Conservation (phyloP, 2,888 invertebrate species). For the Bombylius major region DNA sequence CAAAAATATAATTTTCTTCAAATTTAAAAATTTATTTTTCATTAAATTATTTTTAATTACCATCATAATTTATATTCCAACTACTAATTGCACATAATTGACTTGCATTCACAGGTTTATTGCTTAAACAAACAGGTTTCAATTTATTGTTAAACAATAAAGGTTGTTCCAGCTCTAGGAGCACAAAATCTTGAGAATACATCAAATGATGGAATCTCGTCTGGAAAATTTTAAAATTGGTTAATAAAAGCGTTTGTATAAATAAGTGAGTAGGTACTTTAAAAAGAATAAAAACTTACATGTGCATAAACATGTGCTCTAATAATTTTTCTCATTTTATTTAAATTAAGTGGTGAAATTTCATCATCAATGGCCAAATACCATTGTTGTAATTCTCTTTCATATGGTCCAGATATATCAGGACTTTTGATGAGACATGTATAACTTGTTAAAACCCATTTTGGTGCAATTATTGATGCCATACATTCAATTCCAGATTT, state of each 20-base stretch:
- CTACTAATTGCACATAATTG: slow-evolving; percentile 46
- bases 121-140: slow-evolving; percentile 45
- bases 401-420: slow-evolving; percentile 4
- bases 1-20: neutral
- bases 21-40: neutral
- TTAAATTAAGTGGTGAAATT: slow-evolving; percentile 1
- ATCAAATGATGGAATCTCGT: slow-evolving; percentile 44
- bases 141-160: slow-evolving; percentile 41
- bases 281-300: slow-evolving; percentile 1
- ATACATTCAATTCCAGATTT: slow-evolving; percentile 38
- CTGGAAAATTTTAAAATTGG: slow-evolving; percentile 16
- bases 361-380: slow-evolving; percentile 11
- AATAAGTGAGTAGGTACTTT: neutral
- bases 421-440: slow-evolving; percentile 30
- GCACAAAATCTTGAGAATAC: slow-evolving; percentile 44
- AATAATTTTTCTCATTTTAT: slow-evolving; percentile 4
- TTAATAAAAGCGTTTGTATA: neutral
- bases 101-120: slow-evolving; percentile 34
- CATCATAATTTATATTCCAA: slow-evolving; percentile 30
- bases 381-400: slow-evolving; percentile 12
- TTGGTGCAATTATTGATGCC: slow-evolving; percentile 37
- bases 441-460: slow-evolving; percentile 40
- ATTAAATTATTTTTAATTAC: neutral
- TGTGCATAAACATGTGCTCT: slow-evolving; percentile 8
- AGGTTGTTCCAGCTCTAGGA: slow-evolving; percentile 41